Evolutionary conservation across 2,113 vertebrate species (phyloP), one percentile per base, ranked within the genome.

Genomic region (Oreochromis spilurus): DNA sequence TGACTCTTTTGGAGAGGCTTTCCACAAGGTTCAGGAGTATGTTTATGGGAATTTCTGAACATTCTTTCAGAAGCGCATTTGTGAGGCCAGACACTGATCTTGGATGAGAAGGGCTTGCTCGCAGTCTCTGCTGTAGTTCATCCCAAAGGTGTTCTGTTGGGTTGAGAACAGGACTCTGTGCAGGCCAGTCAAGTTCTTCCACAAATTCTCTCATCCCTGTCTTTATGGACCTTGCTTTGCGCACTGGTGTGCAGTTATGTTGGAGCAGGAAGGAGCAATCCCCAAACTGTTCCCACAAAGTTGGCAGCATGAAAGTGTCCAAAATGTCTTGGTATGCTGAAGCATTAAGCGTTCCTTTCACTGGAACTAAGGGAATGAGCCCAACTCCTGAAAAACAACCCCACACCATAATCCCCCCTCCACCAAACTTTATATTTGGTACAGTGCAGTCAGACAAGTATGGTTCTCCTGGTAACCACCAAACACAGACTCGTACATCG

Each of bases 351-450:
- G 0, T 60, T 62, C 58, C 5, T 36, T 36, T 62, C 58, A 36
- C 58, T 62, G 31, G 9, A 62, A 0, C 29, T 62, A 11, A 34
- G 29, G 16, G 58, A 19, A 16, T 19, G 58, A 62, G 29, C 16
- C 29, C 29, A 62, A 19, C 29, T 60, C 16, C 16, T 60, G 3
- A 60, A 60, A 19, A 60, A 19, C 57, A 60, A 19, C 57, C 29
- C 57, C 29, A 60, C 57, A 60, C 57, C 29, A 60, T 34, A 60
- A 60, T 1, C 24, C 57, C 57, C 29, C 9, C 57, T 6, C 5
- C 29, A 34, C 0, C 0, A 60, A 60, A 19, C 57, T 6, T 62
- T 62, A 62, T 60, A 6, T 19, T 34, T 60, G 16, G 58, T 34
- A 60, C 16, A 60, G 29, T 60, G 29, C 58, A 34, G 58, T 0